phyloP scores from a whole-genome alignment of 2,113 vertebrate genomes.

The Lagopus leucura region DNA sequence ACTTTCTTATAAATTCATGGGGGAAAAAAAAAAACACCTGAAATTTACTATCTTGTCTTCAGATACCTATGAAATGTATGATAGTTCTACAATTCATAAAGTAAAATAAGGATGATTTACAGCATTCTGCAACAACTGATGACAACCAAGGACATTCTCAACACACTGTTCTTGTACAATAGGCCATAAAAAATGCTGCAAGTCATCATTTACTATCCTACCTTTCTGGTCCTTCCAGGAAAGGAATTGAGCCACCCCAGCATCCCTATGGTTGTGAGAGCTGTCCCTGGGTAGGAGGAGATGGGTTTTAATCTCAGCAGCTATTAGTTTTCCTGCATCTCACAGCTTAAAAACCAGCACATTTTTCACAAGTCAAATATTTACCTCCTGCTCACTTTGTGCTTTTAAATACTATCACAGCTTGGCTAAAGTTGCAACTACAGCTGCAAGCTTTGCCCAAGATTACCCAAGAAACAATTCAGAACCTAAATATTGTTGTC shows the following conservation, averaged over 20 bases:
- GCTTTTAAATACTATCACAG: not conserved
- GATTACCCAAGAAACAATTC: not conserved
- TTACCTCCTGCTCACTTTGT: not conserved
- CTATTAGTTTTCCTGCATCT: not conserved
- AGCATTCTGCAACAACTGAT: not conserved
- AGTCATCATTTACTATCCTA: not conserved
- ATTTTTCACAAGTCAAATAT: not conserved
- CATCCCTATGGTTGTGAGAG: not conserved
- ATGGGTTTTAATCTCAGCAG: not conserved
- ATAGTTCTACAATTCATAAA: conserved; percentile 66
- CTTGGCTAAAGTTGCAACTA: not conserved
- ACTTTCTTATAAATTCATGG: conserved; percentile 34
- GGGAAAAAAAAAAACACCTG: not conserved
- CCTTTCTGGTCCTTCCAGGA: not conserved
- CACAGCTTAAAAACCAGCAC: not conserved
- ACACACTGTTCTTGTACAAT: not conserved
- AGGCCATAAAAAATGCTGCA: conserved; percentile 1
- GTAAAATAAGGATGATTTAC: conserved; percentile 58
- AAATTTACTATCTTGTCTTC: conserved; percentile 63
- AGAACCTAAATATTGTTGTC: not conserved
- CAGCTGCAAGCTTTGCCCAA: not conserved
- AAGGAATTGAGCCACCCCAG: not conserved
- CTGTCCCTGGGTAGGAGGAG: rapidly evolving
- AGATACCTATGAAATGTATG: conserved; percentile 59
- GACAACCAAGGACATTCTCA: conserved; percentile 26